Conservation (phyloP, 2,797 vertebrate species). For the Hemibagrus guttatus region DNA sequence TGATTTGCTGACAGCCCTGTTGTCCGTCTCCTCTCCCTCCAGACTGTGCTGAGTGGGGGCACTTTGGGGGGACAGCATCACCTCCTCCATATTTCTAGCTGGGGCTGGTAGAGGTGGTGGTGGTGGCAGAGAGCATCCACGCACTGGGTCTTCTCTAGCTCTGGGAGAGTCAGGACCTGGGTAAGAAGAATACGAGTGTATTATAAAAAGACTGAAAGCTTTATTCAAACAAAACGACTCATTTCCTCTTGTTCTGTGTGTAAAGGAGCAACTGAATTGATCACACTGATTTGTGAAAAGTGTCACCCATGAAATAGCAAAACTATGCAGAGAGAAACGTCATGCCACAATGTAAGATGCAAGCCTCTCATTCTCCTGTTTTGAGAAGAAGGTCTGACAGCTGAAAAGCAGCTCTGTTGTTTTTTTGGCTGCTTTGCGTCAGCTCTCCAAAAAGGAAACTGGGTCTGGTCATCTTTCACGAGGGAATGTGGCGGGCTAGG, state of each 20-base stretch:
- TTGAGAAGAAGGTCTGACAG: constrained; percentile 52
- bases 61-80: constrained; percentile 26
- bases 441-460: constrained; percentile 58
- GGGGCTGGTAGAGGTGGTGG: constrained; percentile 40
- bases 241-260: not conserved
- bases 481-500: constrained; percentile 52
- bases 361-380: constrained; percentile 46
- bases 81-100: constrained; percentile 51
- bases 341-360: constrained; percentile 28
- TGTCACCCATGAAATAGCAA: constrained; percentile 26
- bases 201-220: not conserved
- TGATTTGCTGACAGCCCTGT: constrained; percentile 41
- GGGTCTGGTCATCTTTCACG: constrained; percentile 55
- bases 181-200: not conserved
- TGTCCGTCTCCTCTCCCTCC: constrained; percentile 33
- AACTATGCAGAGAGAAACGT: constrained; percentile 33
- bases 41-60: constrained; percentile 12
- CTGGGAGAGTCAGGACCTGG: constrained; percentile 39
- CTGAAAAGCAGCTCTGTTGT: constrained; percentile 57
- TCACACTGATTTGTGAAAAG: constrained; percentile 12
- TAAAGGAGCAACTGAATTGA: constrained; percentile 7
- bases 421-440: constrained; percentile 51
- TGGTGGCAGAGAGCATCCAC: constrained; percentile 28
- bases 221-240: constrained; percentile 22
- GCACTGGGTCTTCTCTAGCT: constrained; percentile 26